phyloP scores from a whole-genome alignment of 2,888 invertebrate species.

The Antitype chi region DNA sequence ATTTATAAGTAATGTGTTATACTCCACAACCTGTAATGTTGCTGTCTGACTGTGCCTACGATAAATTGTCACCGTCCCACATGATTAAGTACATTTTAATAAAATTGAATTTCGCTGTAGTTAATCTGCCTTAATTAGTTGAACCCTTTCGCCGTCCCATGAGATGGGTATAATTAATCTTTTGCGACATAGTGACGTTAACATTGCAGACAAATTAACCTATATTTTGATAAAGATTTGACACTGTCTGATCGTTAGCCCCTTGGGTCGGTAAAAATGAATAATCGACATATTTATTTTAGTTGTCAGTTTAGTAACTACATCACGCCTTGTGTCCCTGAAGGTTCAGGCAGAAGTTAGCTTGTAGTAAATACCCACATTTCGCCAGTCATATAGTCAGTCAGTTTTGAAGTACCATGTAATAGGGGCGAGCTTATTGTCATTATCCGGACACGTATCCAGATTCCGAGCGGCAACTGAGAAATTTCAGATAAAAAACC shows the following conservation, averaged over 20 bases:
- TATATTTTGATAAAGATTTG: constrained; percentile 51
- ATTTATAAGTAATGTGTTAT: too few relatives aligned
- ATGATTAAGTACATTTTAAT: constrained; percentile 43
- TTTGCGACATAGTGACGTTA: constrained; percentile 38
- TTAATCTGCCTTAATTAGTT: constrained; percentile 45
- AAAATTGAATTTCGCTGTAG: constrained; percentile 40
- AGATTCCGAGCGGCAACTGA: too few relatives aligned
- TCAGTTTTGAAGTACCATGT: too few relatives aligned
- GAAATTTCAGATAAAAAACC: too few relatives aligned
- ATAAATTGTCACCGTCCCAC: constrained; percentile 32
- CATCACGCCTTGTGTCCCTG: too few relatives aligned
- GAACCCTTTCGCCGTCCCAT: constrained; percentile 45
- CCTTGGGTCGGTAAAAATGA: neutral
- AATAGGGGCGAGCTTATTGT: too few relatives aligned
- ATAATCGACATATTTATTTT: neutral
- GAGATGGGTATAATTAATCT: constrained; percentile 55
- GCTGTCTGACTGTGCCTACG: neutral
- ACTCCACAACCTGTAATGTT: too few relatives aligned
- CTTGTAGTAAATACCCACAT: too few relatives aligned
- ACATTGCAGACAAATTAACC: constrained; percentile 50
- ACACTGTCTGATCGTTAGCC: constrained; percentile 10
- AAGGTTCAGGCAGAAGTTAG: too few relatives aligned
- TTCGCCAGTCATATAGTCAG: too few relatives aligned
- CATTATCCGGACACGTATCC: too few relatives aligned
- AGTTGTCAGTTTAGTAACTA: neutral